Evolutionary conservation across 2,888 invertebrate genomes (phyloP), one percentile per base, ranked within the genome.

Genomic region (Hypsopygia costalis): DNA sequence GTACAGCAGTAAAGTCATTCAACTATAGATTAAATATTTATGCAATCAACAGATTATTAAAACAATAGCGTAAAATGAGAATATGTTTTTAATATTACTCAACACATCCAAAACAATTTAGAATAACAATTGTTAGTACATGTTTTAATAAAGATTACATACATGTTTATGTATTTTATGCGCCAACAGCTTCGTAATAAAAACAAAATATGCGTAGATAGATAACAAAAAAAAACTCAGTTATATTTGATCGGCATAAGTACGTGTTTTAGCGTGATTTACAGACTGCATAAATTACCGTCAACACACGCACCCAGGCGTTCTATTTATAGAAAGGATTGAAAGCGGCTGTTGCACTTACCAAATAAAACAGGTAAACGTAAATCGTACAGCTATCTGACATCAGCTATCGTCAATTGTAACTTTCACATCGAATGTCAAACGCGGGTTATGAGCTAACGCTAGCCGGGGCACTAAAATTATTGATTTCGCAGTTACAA

Each of bases 401-500:
- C 30, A 29, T 11, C 36, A 37, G 21, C 20, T 29, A 37, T 22
- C 16, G 16, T 16, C 36, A 37, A 29, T 20, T 37, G 30, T 31
- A 30, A 33, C 33, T 38, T 38, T 20, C 39, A 38, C 38, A 38
- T 16, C 16, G 16, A 16, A 16, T 16, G 16, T 16, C 16, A 38
- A 25, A 36, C 34, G 43, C 36, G 35, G 45, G 44, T 31, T 27
- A 55, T 55, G 55, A 27, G 30, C 41, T 41, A 47, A 43, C 47
- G 41, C 58, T 71, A 33, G 39, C 39, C 76, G 70, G 16, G 70
- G 76, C 77, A 81, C 83, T 83, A 83, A 85, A 83, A 83, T 81
- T 88, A 88, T 87, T 87, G 87, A 87, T 87, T 87, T 73, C 64
- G 64, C 67, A 65, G 79, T 77, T 79, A 86, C 82, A 85, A 85